Base-by-base conservation (phyloP, 2,113 vertebrate species). In the Clarias gariepinus region DNA sequence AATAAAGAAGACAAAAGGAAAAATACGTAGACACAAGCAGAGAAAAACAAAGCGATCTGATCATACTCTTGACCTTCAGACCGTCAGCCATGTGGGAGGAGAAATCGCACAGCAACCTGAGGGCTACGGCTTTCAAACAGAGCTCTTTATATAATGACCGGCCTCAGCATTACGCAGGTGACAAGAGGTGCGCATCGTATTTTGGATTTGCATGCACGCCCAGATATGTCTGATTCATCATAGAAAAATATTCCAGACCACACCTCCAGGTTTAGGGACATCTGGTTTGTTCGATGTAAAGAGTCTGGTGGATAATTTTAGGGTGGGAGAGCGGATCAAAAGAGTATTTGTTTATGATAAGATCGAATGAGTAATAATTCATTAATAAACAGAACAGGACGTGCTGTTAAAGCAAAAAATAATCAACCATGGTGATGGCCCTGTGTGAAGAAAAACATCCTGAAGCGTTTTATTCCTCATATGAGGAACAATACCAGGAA, bases 101-200 rank as follows among this genome's bases (percentile, higher is more conserved):
- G n/a, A n/a, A n/a, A n/a, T n/a, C n/a, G n/a, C n/a, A n/a, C n/a
- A n/a, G n/a, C n/a, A n/a, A n/a, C n/a, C n/a, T n/a, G n/a, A n/a
- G n/a, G n/a, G n/a, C n/a, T n/a, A n/a, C n/a, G n/a, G n/a, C n/a
- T n/a, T 82, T 87, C 58, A 82, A 77, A 87, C 57, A 41, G 86
- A 83, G 47, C 58, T 41, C 41, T 33, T 87, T 83, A 74, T 63
- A n/a, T 87, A 87, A 83, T 57, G 76, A 19, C 60, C 64, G 30
- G 76, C 28, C 57, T 88, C 8, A 81, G 73, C 73, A 21, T 23
- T 28, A 57, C 53, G 4, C 73, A 52, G 60, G 41, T 60, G 11
- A 78, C 41, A 18, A 36, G 71, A 25, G 47, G 78, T 71, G 55
- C 11, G 76, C 63, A 25, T 80, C 36, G 30, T 47, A 58, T 78